Percentiles rank a stretch among this genome's conserved stretches.
phyloP scores from a whole-genome alignment of 2,113 vertebrate genomes.

The Cryptoleucopteryx plumbea region DNA sequence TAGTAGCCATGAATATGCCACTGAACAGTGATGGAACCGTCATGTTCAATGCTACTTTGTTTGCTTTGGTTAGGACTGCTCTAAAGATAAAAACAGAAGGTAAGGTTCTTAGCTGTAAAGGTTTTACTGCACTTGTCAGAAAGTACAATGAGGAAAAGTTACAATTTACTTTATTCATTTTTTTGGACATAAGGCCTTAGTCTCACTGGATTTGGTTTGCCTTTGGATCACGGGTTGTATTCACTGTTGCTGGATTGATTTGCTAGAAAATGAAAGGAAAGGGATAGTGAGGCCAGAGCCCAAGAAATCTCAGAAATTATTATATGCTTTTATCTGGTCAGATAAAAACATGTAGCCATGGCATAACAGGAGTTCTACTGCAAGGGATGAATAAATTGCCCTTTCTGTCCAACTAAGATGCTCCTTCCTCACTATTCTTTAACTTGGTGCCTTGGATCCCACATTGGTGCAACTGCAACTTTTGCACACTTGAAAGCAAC shows the following conservation, averaged over 20 bases:
- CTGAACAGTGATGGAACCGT: conserved; percentile 97
- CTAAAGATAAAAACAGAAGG: conserved; percentile 99
- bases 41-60: conserved; percentile 98
- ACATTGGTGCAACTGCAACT: neutral
- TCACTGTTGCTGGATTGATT: neutral
- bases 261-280: neutral
- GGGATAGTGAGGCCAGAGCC: neutral
- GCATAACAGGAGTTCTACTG: neutral
- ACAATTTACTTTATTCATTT: neutral
- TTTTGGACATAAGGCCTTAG: neutral
- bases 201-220: neutral
- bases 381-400: neutral
- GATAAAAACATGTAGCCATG: neutral
- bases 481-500: neutral
- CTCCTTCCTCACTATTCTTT: neutral
- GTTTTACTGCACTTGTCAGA: neutral
- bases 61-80: conserved; percentile 95
- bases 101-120: conserved; percentile 53
- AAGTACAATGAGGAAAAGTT: neutral
- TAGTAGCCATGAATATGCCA: conserved; percentile 99
- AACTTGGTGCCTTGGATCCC: neutral
- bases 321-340: neutral
- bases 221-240: neutral
- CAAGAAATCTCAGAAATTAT: neutral
- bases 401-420: neutral